These are phyloP conservation scores for Petrolisthes cinctipes DNA, from an alignment of 2,888 invertebrate genomes.

Conservation along the genomic window DNA sequence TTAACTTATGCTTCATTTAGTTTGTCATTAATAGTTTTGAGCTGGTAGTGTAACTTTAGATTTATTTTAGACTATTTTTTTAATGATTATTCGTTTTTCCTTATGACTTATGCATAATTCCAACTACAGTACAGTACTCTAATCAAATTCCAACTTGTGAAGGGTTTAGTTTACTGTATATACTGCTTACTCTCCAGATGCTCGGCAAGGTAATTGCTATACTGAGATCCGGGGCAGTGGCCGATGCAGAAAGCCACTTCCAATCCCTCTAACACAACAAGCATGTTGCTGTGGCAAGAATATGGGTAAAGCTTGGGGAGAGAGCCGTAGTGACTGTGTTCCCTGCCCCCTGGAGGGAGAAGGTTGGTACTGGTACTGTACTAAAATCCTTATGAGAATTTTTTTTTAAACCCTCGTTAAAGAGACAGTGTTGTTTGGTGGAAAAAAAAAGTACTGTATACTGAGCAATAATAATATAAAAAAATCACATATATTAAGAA, in stretches of 20 bases:
- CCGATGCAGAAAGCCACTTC: slow-evolving; percentile 79
- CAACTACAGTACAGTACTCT: neutral
- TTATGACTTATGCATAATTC: neutral
- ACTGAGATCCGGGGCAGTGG: slow-evolving; percentile 78
- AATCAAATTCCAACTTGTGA: neutral
- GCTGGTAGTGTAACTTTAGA: too few relatives aligned
- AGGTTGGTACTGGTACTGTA: slow-evolving; percentile 68
- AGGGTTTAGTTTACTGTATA: neutral
- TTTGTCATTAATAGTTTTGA: too few relatives aligned
- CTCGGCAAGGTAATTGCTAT: slow-evolving; percentile 83
- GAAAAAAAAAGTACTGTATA: too few relatives aligned
- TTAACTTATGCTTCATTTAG: too few relatives aligned
- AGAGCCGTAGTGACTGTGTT: slow-evolving; percentile 76
- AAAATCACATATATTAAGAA: neutral
- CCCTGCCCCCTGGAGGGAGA: slow-evolving; percentile 78
- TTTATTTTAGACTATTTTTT: neutral
- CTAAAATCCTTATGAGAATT: too few relatives aligned
- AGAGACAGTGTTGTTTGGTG: too few relatives aligned
- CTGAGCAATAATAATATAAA: too few relatives aligned
- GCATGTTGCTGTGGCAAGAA: slow-evolving; percentile 90
- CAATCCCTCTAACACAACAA: slow-evolving; percentile 80
- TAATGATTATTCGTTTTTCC: neutral
- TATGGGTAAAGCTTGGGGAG: slow-evolving; percentile 88
- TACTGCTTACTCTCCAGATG: slow-evolving; percentile 74
- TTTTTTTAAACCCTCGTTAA: too few relatives aligned